Percentiles rank a stretch among this genome's conserved stretches.
Evolutionary conservation across 2,888 invertebrate species (phyloP).

Genomic region (Ernsta delagoae): DNA sequence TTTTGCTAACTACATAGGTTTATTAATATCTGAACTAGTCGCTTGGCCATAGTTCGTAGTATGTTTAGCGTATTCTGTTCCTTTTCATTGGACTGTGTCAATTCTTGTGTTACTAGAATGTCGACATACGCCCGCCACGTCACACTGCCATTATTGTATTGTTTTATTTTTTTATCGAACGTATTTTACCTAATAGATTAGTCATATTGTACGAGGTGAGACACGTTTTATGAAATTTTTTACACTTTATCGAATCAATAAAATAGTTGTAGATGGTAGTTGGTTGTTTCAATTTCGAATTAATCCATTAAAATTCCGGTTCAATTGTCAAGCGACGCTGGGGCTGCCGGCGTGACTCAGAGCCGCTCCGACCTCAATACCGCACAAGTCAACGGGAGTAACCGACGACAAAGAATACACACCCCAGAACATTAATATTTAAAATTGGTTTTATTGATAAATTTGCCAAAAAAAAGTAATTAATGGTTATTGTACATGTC

Average conservation of each 20-base stretch:
- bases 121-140: conserved; percentile 84
- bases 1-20: conserved; percentile 60
- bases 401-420: conserved; percentile 39
- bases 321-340: conserved; percentile 67
- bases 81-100: conserved; percentile 86
- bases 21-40: conserved; percentile 37
- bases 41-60: conserved; percentile 62
- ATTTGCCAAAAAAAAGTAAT: conserved; percentile 77
- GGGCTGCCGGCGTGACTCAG: conserved; percentile 60
- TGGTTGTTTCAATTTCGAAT: conserved; percentile 76
- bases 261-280: conserved; percentile 77
- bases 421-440: conserved; percentile 61
- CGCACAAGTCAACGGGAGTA: conserved; percentile 38
- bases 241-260: conserved; percentile 71
- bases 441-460: conserved; percentile 84
- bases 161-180: conserved; percentile 49
- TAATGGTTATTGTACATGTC: conserved; percentile 82
- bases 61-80: conserved; percentile 69
- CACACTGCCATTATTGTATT: conserved; percentile 67
- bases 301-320: conserved; percentile 78
- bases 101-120: conserved; percentile 87
- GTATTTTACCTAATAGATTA: conserved; percentile 55
- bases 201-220: conserved; percentile 52
- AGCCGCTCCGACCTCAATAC: conserved; percentile 43
- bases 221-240: conserved; percentile 76